Evolutionary conservation across 1,140 invertebrate species (phyloP).

Genomic region (Protaetia brevitarsis): DNA sequence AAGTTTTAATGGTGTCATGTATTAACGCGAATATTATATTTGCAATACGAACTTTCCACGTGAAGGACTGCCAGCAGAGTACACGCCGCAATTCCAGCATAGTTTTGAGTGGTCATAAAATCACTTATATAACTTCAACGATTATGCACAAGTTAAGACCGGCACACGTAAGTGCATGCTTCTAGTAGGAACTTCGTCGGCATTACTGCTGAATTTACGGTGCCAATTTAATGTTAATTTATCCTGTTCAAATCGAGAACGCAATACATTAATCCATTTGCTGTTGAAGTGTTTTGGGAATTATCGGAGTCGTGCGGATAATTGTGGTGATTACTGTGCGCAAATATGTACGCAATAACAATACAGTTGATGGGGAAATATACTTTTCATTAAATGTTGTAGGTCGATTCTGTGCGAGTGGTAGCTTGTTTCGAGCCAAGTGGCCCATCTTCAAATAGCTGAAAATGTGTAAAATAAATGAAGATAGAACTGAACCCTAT

Average conservation of each 20-base stretch:
- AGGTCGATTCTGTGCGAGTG: no score
- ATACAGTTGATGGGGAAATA: no score
- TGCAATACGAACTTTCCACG: not conserved
- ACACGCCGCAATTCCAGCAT: slow-evolving; percentile 9
- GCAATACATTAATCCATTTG: not conserved
- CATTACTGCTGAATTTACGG: not conserved
- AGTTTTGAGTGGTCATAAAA: slow-evolving; percentile 20
- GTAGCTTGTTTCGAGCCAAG: no score
- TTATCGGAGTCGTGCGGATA: not conserved
- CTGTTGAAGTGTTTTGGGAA: not conserved
- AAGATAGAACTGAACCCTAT: no score
- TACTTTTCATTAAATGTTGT: no score
- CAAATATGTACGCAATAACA: no score
- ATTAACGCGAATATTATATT: slow-evolving; percentile 1
- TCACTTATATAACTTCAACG: slow-evolving; percentile 18
- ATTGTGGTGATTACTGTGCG: not conserved
- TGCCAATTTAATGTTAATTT: slow-evolving; percentile 1
- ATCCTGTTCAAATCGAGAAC: not conserved
- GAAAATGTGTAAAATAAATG: no score
- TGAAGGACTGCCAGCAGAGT: not conserved
- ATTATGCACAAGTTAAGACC: slow-evolving; percentile 11
- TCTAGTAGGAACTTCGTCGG: not conserved
- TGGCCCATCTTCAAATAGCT: no score
- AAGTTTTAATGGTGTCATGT: no score
- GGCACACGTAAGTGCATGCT: not conserved